Conservation (phyloP, 2,113 vertebrate genomes). For the Sialia sialis region DNA sequence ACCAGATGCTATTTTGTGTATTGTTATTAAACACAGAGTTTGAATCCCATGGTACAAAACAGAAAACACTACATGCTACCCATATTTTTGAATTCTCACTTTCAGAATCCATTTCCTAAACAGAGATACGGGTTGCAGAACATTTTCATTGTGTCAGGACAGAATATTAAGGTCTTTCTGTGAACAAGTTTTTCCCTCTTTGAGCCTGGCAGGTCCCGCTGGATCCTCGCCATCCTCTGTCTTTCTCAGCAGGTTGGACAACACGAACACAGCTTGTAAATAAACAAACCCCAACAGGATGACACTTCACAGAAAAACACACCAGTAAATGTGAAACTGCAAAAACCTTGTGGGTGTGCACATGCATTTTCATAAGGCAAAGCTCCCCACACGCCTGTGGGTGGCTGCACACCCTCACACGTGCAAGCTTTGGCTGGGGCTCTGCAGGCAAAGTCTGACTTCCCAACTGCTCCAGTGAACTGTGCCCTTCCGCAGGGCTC, state of each 20-base stretch:
- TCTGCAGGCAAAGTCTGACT: background rate
- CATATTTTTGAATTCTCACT: conserved; percentile 5
- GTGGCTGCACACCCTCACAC: background rate
- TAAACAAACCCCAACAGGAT: conserved; percentile 31
- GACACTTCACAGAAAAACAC: background rate
- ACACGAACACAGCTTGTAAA: background rate
- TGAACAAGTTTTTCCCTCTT: background rate
- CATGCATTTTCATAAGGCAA: background rate
- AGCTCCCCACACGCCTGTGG: background rate
- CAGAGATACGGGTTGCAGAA: background rate
- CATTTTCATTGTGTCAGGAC: background rate
- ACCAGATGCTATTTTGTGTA: conserved; percentile 52
- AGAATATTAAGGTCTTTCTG: background rate
- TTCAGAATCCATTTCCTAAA: conserved; percentile 11
- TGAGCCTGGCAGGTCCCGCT: background rate
- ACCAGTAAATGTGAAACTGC: background rate
- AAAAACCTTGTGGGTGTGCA: background rate
- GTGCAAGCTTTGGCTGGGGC: background rate
- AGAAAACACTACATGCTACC: background rate
- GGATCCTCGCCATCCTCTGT: conserved; percentile 10
- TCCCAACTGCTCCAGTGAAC: background rate
- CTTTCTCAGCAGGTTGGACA: conserved; percentile 35
- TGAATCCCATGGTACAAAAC: background rate
- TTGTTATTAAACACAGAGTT: conserved; percentile 56
- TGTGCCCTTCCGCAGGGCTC: background rate